Conservation (phyloP, 2,888 invertebrate species). For the Aphrophora alni region DNA sequence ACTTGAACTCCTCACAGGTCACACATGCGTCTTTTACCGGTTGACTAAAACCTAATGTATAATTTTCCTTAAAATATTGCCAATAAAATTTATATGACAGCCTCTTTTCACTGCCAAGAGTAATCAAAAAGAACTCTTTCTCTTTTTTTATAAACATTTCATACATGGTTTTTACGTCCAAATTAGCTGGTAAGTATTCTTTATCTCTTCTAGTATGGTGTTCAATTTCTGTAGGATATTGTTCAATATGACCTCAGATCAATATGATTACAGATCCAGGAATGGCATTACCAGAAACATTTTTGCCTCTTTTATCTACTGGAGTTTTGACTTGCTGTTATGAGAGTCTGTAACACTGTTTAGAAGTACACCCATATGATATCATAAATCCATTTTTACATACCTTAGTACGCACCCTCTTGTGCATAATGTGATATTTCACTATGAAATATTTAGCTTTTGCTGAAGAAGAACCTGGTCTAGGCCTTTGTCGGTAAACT, state of each 20-base stretch:
- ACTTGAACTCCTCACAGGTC: conserved; percentile 10
- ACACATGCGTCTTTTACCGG: conserved; percentile 14
- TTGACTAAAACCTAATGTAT: conserved; percentile 11
- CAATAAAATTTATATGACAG: conserved; percentile 22
- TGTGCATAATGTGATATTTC: conserved; percentile 11
- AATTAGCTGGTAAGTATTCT: neutral
- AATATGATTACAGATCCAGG: conserved; percentile 8
- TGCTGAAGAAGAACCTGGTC: neutral
- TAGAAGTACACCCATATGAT: conserved; percentile 16
- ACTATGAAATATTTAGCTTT: conserved; percentile 20
- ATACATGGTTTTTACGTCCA: neutral
- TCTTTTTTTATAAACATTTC: conserved; percentile 15
- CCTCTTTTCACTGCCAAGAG: conserved; percentile 17
- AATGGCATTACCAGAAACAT: conserved; percentile 20
- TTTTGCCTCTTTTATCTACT: conserved; percentile 25
- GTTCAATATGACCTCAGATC: conserved; percentile 2
- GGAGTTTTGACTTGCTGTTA: conserved; percentile 16
- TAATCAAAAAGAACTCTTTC: neutral
- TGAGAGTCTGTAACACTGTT: conserved; percentile 11
- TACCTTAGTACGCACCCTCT: conserved; percentile 10
- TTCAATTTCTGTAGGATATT: neutral
- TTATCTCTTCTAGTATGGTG: conserved; percentile 14
- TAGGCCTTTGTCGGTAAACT: no score
- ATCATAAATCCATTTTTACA: conserved; percentile 31
- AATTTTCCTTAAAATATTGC: neutral